Base-by-base conservation (phyloP, 2,888 invertebrate species). In the Tanypteryx hageni region DNA sequence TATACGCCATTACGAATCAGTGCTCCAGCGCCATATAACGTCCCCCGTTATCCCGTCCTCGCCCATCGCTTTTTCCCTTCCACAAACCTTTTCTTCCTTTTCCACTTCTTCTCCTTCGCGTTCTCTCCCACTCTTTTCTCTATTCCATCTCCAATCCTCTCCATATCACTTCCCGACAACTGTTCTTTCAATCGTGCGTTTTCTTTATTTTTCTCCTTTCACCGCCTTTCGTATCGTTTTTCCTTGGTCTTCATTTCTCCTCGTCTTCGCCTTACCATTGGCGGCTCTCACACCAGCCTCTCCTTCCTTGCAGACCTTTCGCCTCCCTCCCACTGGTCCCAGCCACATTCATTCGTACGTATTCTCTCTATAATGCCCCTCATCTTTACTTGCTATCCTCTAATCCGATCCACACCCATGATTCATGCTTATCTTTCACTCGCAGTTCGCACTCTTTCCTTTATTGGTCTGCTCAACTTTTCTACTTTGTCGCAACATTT, bases 1-100 rank as follows among this genome's bases (percentile, higher is more conserved):
- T 89, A 89, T 89, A 31, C 57, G 92, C 61, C 82, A 81, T 92
- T 92, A 81, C 81, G 89, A 89, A 89, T 89, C 89, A 89, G 89
- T 44, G 64, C 64, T 64, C 64, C 83, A 44, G 64, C 64, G 61
- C 64, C 58, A 57, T 85, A 85, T 85, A 56, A 31, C 44, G 76
- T 81, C 57, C 58, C 22, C 61, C 18, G 31, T 57, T 81, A 16
- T 31, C 44, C 57, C 27, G n/a, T 58, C 59, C 27, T 57, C 22
- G 44, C 44, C 44, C 44, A 22, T 27, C 76, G 27, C 10, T 10
- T 76, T 27, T 27, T 76, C 22, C 76, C 76, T 76, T 18, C 27
- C 76, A 76, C 22, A 76, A 76, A 27, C 76, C 76, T 11, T 22
- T 27, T 10, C 22, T 56, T 92, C 59, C 56, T 56, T 57, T 81